phyloP scores from a whole-genome alignment of 2,888 invertebrate genomes.

The Schizotus pectinicornis region DNA sequence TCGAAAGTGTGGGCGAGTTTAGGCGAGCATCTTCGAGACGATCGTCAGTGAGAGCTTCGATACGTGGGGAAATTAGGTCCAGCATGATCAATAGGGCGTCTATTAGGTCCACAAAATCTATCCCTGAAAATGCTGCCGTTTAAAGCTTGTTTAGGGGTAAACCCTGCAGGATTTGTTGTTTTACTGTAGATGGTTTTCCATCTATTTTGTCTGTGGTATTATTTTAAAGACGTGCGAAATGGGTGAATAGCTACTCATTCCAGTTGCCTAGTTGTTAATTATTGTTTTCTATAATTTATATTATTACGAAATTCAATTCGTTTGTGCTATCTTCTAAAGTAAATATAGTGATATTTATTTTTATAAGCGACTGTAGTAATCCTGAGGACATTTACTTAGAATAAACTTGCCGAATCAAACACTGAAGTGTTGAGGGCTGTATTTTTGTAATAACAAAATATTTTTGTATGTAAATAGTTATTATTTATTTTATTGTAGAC shows the following conservation, averaged over 20 bases:
- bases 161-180: slow-evolving; percentile 10
- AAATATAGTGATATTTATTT: too few relatives aligned
- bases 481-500: too few relatives aligned
- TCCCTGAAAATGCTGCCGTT: slow-evolving; percentile 44
- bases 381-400: too few relatives aligned
- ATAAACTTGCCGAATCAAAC: too few relatives aligned
- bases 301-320: too few relatives aligned
- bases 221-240: slow-evolving; percentile 1
- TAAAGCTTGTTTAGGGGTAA: slow-evolving; percentile 23
- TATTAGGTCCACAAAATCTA: slow-evolving; percentile 60
- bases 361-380: too few relatives aligned
- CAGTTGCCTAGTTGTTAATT: slow-evolving; percentile 25
- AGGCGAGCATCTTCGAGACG: slow-evolving; percentile 51
- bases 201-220: slow-evolving; percentile 38
- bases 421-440: too few relatives aligned
- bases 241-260: slow-evolving; percentile 25
- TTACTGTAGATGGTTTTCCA: slow-evolving; percentile 24
- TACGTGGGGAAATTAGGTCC: slow-evolving; percentile 69
- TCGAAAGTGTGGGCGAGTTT: slow-evolving; percentile 46
- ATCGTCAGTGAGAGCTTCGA: slow-evolving; percentile 66
- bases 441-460: too few relatives aligned
- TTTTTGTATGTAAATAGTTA: too few relatives aligned
- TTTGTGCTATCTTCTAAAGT: too few relatives aligned
- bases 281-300: too few relatives aligned
- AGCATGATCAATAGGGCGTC: slow-evolving; percentile 64